phyloP scores from a whole-genome alignment of 2,113 vertebrate species.

The Blennius ocellaris region DNA sequence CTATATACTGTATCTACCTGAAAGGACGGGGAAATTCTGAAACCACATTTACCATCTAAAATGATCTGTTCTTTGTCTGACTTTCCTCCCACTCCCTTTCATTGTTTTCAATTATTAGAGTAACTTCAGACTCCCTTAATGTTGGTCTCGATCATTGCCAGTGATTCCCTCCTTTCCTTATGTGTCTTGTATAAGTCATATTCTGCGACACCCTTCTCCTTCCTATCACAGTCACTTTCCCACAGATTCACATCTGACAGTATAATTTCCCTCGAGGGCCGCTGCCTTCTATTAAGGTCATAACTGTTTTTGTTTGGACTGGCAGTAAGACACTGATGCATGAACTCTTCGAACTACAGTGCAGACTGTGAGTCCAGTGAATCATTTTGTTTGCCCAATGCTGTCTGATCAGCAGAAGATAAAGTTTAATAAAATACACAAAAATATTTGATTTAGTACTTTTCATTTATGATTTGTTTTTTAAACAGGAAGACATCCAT shows the following conservation, averaged over 20 bases:
- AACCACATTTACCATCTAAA: no score
- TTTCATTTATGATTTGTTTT: no score
- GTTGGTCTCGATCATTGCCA: background rate
- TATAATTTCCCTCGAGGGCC: slow-evolving; percentile 19
- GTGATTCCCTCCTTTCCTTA: background rate
- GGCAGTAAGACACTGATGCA: background rate
- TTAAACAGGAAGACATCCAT: no score
- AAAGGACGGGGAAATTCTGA: no score
- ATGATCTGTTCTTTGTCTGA: no score
- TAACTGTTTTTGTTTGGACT: slow-evolving; percentile 21
- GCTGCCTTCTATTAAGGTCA: slow-evolving; percentile 11
- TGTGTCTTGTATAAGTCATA: background rate
- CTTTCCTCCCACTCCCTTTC: no score
- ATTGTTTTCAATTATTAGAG: background rate
- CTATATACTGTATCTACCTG: no score
- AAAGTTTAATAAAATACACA: no score
- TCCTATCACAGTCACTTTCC: slow-evolving; percentile 11
- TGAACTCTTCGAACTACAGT: background rate
- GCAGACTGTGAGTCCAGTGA: background rate
- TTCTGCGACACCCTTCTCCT: background rate
- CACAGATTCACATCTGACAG: slow-evolving; percentile 19
- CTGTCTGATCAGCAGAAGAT: background rate
- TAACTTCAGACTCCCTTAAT: background rate
- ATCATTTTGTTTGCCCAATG: no score
- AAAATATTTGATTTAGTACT: no score